These are phyloP conservation scores for Lycophotia porphyrea DNA, from an alignment of 2,888 invertebrate species.

Conservation along the genomic window DNA sequence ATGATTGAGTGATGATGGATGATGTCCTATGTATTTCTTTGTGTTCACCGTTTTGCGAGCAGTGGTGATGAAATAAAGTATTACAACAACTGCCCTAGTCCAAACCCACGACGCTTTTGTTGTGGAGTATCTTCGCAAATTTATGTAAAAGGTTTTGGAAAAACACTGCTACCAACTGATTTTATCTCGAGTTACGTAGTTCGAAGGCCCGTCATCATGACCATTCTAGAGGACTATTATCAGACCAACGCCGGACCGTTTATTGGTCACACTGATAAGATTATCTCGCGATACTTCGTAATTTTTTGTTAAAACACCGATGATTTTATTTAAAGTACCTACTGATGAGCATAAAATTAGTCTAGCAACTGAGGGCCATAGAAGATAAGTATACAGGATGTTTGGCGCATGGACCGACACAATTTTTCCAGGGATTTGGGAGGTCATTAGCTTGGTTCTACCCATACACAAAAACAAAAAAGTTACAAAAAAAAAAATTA, in stretches of 20 bases:
- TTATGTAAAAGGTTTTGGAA: background rate
- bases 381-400: too few species aligned
- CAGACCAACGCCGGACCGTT: constrained; percentile 13
- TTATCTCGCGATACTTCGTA: background rate
- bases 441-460: too few species aligned
- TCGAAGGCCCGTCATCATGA: background rate
- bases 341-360: background rate
- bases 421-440: too few species aligned
- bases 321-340: background rate
- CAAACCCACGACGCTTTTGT: background rate
- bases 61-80: too few species aligned
- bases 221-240: background rate
- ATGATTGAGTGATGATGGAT: too few species aligned
- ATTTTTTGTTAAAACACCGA: constrained; percentile 1
- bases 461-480: too few species aligned
- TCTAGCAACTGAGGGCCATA: background rate
- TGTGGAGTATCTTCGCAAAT: background rate
- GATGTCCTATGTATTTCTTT: too few species aligned
- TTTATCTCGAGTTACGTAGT: background rate
- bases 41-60: too few species aligned
- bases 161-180: background rate
- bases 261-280: background rate
- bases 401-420: too few species aligned
- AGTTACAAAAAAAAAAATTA: too few species aligned
- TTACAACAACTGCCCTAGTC: too few species aligned